Conservation (phyloP, 2,113 vertebrate genomes). For the Chaetodon trifascialis region DNA sequence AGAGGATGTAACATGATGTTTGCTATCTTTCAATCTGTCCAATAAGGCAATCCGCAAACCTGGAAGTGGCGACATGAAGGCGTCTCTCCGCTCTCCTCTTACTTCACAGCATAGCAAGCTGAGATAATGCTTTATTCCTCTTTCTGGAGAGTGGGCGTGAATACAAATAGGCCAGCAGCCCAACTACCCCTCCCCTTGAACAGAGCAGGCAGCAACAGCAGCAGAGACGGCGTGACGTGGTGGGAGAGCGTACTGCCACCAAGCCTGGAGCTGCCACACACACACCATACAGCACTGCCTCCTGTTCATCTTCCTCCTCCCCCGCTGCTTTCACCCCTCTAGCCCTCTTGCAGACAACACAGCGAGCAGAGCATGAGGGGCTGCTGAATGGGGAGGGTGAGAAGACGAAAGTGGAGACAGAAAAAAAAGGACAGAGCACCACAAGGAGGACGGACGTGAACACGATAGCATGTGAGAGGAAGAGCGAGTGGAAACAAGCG, state of each 20-base stretch:
- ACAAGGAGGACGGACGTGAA: neutral
- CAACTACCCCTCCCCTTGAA: slow-evolving; percentile 24
- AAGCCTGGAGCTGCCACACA: slow-evolving; percentile 58
- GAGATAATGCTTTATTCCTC: slow-evolving; percentile 54
- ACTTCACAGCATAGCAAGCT: slow-evolving; percentile 22
- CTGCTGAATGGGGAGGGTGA: slow-evolving; percentile 35
- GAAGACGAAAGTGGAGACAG: neutral
- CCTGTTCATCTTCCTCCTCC: slow-evolving; percentile 46
- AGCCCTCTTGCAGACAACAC: slow-evolving; percentile 7
- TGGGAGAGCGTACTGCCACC: slow-evolving; percentile 53
- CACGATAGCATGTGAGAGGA: slow-evolving; percentile 7
- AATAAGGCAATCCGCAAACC: neutral
- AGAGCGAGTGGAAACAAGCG: slow-evolving; percentile 21
- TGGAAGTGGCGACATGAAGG: neutral
- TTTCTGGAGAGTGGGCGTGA: slow-evolving; percentile 67
- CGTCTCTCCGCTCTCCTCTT: neutral
- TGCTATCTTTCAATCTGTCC: neutral
- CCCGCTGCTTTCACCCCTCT: slow-evolving; percentile 29
- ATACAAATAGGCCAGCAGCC: slow-evolving; percentile 79
- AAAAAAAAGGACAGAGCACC: neutral
- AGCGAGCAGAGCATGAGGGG: neutral
- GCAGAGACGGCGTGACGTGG: slow-evolving; percentile 68
- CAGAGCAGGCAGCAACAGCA: slow-evolving; percentile 70
- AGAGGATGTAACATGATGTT: neutral
- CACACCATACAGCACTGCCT: slow-evolving; percentile 33